Evolutionary conservation across 2,888 invertebrate genomes (phyloP), one percentile per base, ranked within the genome.

Genomic region (Ditylenchus weischeri): DNA sequence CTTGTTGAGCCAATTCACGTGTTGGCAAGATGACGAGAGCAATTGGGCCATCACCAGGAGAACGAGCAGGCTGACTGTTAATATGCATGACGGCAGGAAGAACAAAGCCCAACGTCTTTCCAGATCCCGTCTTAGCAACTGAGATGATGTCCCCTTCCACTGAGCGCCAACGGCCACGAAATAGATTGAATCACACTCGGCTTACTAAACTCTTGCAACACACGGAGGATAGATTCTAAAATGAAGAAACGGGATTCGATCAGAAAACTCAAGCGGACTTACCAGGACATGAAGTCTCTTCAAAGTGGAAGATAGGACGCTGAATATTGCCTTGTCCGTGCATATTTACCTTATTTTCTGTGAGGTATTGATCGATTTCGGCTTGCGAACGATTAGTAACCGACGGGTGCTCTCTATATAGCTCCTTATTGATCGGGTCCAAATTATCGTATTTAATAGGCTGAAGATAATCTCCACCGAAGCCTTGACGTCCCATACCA

Each of bases 71-170:
- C 51, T 67, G 66, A 13, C 36, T 29, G 79, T 90, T 91, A 57
- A 94, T 93, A 82, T 95, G 94, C 13, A 94, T 91, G 76, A 93
- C 91, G 21, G 92, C 92, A 57, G 94, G 94, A 51, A 85, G 75
- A 18, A 85, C 83, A 73, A 85, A 85, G 13, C 93, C 94, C 66
- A 95, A 85, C 0, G 95, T 95, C 86, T 95, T 96, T 0, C 93
- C 92, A 82, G 85, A 84, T 21, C 86, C 86, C 29, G 86, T 73
- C 50, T 65, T 94, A 0, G 95, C 94, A 73, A 96, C 93, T 13
- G 94, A 95, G 83, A 96, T 93, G 83, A 95, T 84, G 85, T 95
- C n/a, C 94, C 81, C 90, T 88, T 0, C 95, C 95, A 79, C 88
- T 88, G 35, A 95, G 84, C 0, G 94, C 86, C 70, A 94, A 87